Base-by-base conservation (phyloP, 1,140 invertebrate genomes). In the Leptoteleia sp. region DNA sequence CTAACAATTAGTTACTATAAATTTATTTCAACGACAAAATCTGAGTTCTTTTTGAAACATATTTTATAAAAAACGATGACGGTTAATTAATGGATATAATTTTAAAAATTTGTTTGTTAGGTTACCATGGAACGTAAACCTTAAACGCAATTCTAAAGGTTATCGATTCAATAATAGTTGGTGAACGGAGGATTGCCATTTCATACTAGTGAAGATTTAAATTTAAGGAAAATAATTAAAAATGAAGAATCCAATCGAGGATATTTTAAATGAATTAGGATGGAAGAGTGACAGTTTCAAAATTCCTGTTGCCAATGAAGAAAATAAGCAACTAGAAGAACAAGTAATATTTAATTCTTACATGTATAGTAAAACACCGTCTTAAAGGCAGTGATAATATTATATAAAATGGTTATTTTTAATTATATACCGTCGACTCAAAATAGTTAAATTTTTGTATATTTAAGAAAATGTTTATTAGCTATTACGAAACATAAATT, bases 231-330 rank as follows among this genome's bases (percentile, higher is more conserved):
- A 16, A 38, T 17, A 38, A 38, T 19, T 50, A n/a, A 83, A 81
- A 52, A 83, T 83, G 82, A 48, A 68, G 4, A 80, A 73, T 57
- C 40, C 70, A 7, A 91, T 94, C 64, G 89, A 90, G n/a, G 89
- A 93, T 73, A 86, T 94, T 71, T 86, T 94, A 19, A 91, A 91
- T 81, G 90, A 93, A 79, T 84, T 94, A n/a, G 94, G 93, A 7
- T 95, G 93, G 93, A 50, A 52, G 12, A 90, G 90, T 50, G 91
- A 93, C 79, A 93, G 93, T 8, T 94, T 93, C 62, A 91, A 92
- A 78, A 92, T 95, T 77, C 94, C 94, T 3, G 90, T 94, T 11
- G 92, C 94, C 3, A 94, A 94, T 88, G 90, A 91, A 48, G 92
- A 93, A 82, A 95, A 95, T 77, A 91, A 92, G 85, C 83, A 77